phyloP scores from a whole-genome alignment of 2,113 vertebrate species.

The Rhadina sibilatrix region DNA sequence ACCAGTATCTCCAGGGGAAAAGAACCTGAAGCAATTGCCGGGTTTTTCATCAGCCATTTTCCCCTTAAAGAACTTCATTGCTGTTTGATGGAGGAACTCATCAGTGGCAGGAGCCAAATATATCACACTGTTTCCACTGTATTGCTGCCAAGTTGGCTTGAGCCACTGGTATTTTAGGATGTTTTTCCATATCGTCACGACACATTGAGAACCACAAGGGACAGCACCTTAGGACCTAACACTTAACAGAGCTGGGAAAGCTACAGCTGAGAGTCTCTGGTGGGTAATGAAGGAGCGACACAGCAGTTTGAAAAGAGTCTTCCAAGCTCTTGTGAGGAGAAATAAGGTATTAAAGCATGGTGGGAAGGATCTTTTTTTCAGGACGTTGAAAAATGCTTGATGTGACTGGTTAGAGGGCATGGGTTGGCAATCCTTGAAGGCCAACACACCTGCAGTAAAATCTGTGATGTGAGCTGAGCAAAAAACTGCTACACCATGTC shows the following conservation, averaged over 20 bases:
- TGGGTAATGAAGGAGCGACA: not conserved
- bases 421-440: not conserved
- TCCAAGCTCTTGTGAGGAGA: not conserved
- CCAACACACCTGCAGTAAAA: not conserved
- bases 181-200: not conserved
- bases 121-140: conserved; percentile 18
- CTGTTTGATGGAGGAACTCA: not conserved
- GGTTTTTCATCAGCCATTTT: not conserved
- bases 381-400: not conserved
- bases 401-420: not conserved
- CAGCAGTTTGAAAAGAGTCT: not conserved
- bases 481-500: not conserved
- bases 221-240: not conserved
- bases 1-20: not conserved
- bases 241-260: not conserved
- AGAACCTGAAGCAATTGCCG: not conserved
- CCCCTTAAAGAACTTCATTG: not conserved
- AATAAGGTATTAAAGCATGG: not conserved
- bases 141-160: conserved; percentile 6
- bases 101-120: not conserved
- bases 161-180: conserved; percentile 12
- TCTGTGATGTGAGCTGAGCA: not conserved
- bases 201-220: not conserved
- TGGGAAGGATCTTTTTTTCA: not conserved
- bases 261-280: not conserved